phyloP scores from a whole-genome alignment of 2,888 invertebrate genomes.

The Noctua janthina region DNA sequence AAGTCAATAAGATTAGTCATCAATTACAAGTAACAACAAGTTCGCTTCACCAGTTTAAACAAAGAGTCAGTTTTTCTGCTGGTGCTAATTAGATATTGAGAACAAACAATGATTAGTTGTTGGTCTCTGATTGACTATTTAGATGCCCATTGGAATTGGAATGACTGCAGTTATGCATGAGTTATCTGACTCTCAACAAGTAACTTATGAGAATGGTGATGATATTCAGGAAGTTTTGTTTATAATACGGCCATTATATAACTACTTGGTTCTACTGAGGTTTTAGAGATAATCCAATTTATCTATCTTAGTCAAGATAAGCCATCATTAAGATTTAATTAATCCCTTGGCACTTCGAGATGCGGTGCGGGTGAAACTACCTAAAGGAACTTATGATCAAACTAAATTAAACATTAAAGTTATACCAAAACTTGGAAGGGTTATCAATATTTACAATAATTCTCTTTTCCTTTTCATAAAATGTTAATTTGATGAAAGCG shows the following conservation, averaged over 20 bases:
- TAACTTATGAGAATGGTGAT: slow-evolving; percentile 2
- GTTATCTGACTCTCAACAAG: slow-evolving; percentile 9
- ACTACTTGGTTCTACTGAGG: slow-evolving; percentile 8
- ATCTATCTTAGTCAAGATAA: slow-evolving; percentile 29
- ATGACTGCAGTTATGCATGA: slow-evolving; percentile 3
- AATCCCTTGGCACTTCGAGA: slow-evolving; percentile 1
- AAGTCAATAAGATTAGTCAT: slow-evolving; percentile 60
- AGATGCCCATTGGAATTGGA: slow-evolving; percentile 1
- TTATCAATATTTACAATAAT: slow-evolving; percentile 32
- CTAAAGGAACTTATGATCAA: not conserved
- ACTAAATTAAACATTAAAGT: slow-evolving; percentile 20
- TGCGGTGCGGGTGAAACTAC: slow-evolving; percentile 1
- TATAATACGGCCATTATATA: not conserved
- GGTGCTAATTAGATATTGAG: slow-evolving; percentile 25
- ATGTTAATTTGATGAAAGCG: slow-evolving; percentile 38
- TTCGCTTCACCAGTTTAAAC: slow-evolving; percentile 58
- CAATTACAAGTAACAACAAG: slow-evolving; percentile 64
- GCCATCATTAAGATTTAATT: slow-evolving; percentile 15
- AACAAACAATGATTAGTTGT: slow-evolving; percentile 30
- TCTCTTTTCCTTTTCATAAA: slow-evolving; percentile 17
- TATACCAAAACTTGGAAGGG: slow-evolving; percentile 1
- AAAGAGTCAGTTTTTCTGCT: slow-evolving; percentile 63
- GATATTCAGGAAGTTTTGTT: not conserved
- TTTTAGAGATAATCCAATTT: slow-evolving; percentile 35
- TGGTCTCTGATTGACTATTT: slow-evolving; percentile 5